Evolutionary conservation across 2,888 invertebrate genomes (phyloP), one percentile per base, ranked within the genome.

Genomic region (Vesta saturnalis): DNA sequence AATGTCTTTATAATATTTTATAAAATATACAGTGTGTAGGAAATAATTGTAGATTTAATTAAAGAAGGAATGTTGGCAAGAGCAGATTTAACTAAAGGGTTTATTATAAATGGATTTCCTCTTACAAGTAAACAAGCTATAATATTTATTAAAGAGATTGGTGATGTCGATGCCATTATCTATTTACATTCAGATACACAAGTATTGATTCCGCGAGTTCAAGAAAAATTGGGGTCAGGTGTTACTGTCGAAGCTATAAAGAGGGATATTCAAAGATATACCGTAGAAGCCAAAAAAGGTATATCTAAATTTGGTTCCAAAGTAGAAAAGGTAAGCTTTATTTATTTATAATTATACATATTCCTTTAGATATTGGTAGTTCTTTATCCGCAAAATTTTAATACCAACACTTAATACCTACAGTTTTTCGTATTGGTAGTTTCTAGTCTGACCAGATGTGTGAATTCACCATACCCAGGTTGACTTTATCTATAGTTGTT

Each of bases 81-180:
- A 59, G 82, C 84, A 1, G 47, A 59, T 46, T 84, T 84, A 0
- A 83, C 85, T 0, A 85, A 84, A 46, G 88, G 88, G 0, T 89
- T 85, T 76, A 84, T 89, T 15, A 79, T 89, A 47, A 87, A 87
- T 8, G 87, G 87, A 12, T 89, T 89, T 79, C 89, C 89, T 6
- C 85, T 84, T 78, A 88, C 85, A 63, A 83, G 83, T 10, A 85
- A 78, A 60, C 82, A 83, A 73, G 82, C 82, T 0, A 65, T 71
- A 18, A 64, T 80, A 63, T 83, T 83, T 61, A 74, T 79, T 6
- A 78, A 79, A 54, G 83, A 82, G 74, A 77, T 83, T 55, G 75
- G 71, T n/a, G 74, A 78, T 21, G 80, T 81, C 1, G 77, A 79
- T 59, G 78, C 79, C 16, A 74, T 81, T n/a, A 73, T 82, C 49